Base-by-base conservation (phyloP, 2,797 vertebrate genomes). In the Rhinophrynus dorsalis region DNA sequence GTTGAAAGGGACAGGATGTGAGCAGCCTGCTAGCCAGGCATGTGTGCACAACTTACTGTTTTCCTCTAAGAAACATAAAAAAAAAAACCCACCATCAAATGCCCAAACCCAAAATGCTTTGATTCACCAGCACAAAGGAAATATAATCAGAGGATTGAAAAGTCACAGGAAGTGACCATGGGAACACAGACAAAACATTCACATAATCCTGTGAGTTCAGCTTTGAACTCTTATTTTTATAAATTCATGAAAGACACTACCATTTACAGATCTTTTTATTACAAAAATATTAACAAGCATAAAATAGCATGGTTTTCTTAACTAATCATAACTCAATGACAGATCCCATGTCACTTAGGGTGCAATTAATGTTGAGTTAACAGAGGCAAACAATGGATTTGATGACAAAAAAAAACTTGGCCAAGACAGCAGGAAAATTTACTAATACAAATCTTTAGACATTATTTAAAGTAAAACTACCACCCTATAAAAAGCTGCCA, bases 111-210 rank as follows among this genome's bases (percentile, higher is more conserved):
- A 68, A 80, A 77, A 78, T 45, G 82, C 68, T 75, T 80, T 77
- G 54, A 83, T 82, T 81, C 80, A 62, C 70, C 73, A 64, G 65
- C 63, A 73, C 78, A 68, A 64, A 78, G 75, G 79, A 75, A 77
- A 78, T 75, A 62, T 75, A 55, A 65, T 77, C 67, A 76, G 77
- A 78, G 75, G 78, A 78, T 56, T 52, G 78, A 68, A 51, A 76
- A 75, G 74, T 23, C 27, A 56, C 38, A 70, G 50, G 40, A 70
- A 70, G 21, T 63, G 68, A 56, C 68, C 59, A 62, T 56, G 59
- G 40, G 68, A 62, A 62, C 23, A 11, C 50, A 55, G 11, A 56
- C 5, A 52, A 61, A 54, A 10, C 5, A 6, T n/a, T 32, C 21
- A 17, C 20, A 35, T 44, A 48, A 47, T 50, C 7, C 60, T 38